Percentiles rank a stretch among this genome's conserved stretches.
These are phyloP conservation scores for Bombus breviceps DNA, from an alignment of 1,140 invertebrate species.

Conservation along the genomic window DNA sequence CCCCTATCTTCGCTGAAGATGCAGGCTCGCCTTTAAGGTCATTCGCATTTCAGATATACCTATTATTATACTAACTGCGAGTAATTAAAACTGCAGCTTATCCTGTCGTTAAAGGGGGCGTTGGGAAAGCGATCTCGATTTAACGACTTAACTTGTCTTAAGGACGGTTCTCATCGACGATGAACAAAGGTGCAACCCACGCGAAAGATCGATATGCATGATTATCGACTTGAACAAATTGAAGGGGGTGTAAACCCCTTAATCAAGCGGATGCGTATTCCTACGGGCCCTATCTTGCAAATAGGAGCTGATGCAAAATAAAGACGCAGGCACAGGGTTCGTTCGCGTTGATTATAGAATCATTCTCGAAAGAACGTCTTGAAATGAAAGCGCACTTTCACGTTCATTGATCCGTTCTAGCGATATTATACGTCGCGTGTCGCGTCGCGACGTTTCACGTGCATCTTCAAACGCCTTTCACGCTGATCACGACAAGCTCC, in stretches of 20 bases:
- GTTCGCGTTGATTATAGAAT: conserved; percentile 15
- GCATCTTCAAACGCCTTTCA: background rate
- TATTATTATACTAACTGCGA: conserved; percentile 13
- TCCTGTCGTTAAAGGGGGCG: conserved; percentile 3
- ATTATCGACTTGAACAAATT: conserved; percentile 53
- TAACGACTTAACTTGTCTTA: conserved; percentile 40
- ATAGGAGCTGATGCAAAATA: background rate
- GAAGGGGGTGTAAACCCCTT: conserved; percentile 26
- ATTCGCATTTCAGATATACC: background rate
- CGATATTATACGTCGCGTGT: background rate
- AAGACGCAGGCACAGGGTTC: background rate
- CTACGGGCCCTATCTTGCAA: background rate
- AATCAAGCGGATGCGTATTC: conserved; percentile 50
- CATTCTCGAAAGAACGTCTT: background rate
- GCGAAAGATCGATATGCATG: conserved; percentile 47
- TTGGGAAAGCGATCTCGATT: background rate
- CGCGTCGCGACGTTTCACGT: background rate
- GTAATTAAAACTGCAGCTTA: conserved; percentile 44
- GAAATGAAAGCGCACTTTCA: conserved; percentile 15
- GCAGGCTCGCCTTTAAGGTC: background rate
- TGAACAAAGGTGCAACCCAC: conserved; percentile 35
- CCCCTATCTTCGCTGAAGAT: background rate
- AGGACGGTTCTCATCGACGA: background rate
- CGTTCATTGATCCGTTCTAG: conserved; percentile 14
- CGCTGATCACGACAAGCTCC: background rate